Percentiles rank a stretch among this genome's conserved stretches.
These are phyloP conservation scores for Eutolmus rufibarbis DNA, from an alignment of 2,888 invertebrate species.

Conservation along the genomic window DNA sequence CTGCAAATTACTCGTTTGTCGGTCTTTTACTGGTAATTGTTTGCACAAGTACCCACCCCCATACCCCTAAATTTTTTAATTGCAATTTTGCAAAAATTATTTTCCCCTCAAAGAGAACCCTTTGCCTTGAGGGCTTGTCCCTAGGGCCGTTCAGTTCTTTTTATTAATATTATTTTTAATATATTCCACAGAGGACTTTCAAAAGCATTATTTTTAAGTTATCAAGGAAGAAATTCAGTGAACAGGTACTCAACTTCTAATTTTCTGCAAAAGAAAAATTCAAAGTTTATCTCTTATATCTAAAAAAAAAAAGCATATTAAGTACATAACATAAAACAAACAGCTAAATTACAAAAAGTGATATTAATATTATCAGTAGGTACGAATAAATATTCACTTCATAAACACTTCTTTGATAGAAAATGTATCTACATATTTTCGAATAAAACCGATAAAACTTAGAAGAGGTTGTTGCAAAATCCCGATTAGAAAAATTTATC, in stretches of 20 bases:
- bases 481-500: too few species aligned
- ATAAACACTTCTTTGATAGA: too few species aligned
- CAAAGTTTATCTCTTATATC: not conserved
- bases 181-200: not conserved
- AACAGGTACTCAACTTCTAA: not conserved
- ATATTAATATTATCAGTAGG: too few species aligned
- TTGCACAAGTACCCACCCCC: not conserved
- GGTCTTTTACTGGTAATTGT: constrained; percentile 6
- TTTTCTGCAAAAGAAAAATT: not conserved
- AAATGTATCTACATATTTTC: too few species aligned
- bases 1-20: not conserved
- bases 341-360: too few species aligned
- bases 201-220: not conserved
- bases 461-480: too few species aligned
- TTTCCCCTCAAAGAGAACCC: not conserved
- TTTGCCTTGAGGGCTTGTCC: not conserved
- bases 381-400: too few species aligned
- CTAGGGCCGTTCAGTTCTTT: not conserved
- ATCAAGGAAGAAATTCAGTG: not conserved
- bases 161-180: not conserved
- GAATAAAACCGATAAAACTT: too few species aligned
- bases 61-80: not conserved
- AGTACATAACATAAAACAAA: too few species aligned
- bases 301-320: not conserved
- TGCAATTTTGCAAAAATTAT: not conserved